phyloP scores from a whole-genome alignment of 2,113 vertebrate genomes.

The Cettia cetti region DNA sequence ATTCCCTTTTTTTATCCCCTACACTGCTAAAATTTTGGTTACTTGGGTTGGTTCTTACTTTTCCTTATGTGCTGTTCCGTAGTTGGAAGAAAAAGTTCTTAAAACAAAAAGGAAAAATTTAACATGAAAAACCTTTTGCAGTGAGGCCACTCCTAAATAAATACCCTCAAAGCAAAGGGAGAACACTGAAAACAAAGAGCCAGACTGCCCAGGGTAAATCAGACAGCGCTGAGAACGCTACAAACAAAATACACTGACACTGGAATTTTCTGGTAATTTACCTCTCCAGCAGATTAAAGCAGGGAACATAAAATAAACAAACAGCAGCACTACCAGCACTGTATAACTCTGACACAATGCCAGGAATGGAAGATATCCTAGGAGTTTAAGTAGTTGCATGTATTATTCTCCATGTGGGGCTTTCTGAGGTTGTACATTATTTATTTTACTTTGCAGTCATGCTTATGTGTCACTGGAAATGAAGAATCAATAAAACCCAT shows the following conservation, averaged over 20 bases:
- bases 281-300: conserved; percentile 3
- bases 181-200: background rate
- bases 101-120: background rate
- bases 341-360: background rate
- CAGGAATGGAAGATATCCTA: background rate
- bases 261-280: conserved; percentile 35
- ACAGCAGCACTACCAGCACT: background rate
- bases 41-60: background rate
- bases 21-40: background rate
- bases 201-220: background rate
- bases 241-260: conserved; percentile 2
- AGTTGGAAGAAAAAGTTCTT: background rate
- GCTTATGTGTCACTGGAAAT: background rate
- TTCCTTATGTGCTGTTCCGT: background rate
- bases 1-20: background rate
- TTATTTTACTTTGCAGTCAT: background rate
- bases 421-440: background rate
- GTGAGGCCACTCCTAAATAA: background rate
- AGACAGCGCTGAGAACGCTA: background rate
- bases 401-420: background rate
- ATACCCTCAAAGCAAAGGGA: background rate
- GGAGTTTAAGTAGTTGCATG: background rate
- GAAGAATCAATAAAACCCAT: background rate
- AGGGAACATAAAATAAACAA: conserved; percentile 35
- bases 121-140: background rate